Conservation (phyloP, 2,797 vertebrate genomes). For the Acrocephalus scirpaceus region DNA sequence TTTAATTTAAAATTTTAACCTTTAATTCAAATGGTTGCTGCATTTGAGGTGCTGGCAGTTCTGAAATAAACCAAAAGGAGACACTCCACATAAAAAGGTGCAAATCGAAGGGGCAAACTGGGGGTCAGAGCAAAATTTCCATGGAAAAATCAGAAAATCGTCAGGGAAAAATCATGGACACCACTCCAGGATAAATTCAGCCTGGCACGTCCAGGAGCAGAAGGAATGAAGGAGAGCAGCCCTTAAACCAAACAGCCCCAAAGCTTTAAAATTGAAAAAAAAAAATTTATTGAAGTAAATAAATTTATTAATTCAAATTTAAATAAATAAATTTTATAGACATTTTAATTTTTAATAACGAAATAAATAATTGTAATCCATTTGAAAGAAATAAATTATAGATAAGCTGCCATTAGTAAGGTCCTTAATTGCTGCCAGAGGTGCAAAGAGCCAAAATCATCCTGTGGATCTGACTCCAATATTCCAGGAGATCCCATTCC, state of each 20-base stretch:
- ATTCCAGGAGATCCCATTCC: not conserved
- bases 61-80: not conserved
- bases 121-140: not conserved
- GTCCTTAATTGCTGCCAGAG: not conserved
- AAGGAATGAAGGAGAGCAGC: not conserved
- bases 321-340: not conserved
- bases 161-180: not conserved
- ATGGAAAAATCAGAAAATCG: not conserved
- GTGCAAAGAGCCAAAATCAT: not conserved
- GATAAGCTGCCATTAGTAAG: accelerated
- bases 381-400: not conserved
- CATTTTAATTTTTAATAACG: not conserved
- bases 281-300: not conserved
- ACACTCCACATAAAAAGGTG: not conserved
- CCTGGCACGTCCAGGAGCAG: not conserved
- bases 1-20: not conserved
- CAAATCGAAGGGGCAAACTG: not conserved
- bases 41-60: not conserved
- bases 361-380: not conserved
- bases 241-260: not conserved
- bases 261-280: not conserved
- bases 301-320: no score
- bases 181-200: not conserved
- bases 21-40: not conserved
- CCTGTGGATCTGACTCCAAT: accelerated